Evolutionary conservation across 2,113 vertebrate genomes (phyloP).

Genomic region (Sciurus niger): DNA sequence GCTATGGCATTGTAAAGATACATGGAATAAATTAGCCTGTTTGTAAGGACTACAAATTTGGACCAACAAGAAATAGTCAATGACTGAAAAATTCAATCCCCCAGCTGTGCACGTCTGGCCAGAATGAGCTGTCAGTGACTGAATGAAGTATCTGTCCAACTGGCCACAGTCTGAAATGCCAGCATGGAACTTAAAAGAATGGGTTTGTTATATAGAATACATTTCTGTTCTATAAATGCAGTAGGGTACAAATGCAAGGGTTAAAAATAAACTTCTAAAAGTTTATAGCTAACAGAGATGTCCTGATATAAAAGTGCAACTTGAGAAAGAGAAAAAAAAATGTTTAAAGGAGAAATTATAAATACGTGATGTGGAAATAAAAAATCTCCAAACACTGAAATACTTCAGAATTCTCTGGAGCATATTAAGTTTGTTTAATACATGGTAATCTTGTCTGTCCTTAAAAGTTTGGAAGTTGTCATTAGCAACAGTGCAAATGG

Average conservation of each 20-base stretch:
- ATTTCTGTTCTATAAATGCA: constrained; percentile 59
- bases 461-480: constrained; percentile 54
- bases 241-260: constrained; percentile 60
- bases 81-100: constrained; percentile 66
- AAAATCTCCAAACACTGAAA: constrained; percentile 24
- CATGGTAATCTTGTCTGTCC: not conserved
- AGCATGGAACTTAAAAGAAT: constrained; percentile 40
- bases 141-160: constrained; percentile 75
- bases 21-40: constrained; percentile 51
- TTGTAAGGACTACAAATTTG: constrained; percentile 57
- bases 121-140: constrained; percentile 55
- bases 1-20: constrained; percentile 56
- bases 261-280: constrained; percentile 78
- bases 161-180: constrained; percentile 29
- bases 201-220: constrained; percentile 32
- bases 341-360: not conserved
- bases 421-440: constrained; percentile 55
- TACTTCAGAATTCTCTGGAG: constrained; percentile 53
- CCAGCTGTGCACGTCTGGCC: not conserved
- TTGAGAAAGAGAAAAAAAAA: not conserved
- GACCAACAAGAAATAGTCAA: constrained; percentile 13
- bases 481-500: constrained; percentile 60
- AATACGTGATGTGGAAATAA: constrained; percentile 43
- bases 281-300: constrained; percentile 1
- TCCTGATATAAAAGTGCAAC: constrained; percentile 33